phyloP scores from a whole-genome alignment of 2,113 vertebrate genomes.

The Eira barbara region DNA sequence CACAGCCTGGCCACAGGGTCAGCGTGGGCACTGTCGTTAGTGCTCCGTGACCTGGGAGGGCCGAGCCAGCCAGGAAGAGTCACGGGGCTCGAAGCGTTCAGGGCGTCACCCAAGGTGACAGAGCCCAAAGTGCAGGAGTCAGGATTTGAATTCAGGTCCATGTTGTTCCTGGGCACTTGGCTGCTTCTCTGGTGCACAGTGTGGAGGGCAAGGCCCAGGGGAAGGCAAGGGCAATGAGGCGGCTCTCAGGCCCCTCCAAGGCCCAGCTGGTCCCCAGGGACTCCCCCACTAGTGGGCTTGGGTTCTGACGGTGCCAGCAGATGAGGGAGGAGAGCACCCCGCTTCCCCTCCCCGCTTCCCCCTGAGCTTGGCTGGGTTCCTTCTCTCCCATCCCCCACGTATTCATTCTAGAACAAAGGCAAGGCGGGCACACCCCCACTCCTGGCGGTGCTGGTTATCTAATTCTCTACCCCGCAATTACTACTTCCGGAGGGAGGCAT shows the following conservation, averaged over 20 bases:
- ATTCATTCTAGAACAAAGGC: slow-evolving; percentile 58
- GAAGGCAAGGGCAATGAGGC: background rate
- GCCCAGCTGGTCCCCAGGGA: background rate
- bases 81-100: background rate
- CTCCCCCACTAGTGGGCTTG: accelerated
- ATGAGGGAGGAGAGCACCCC: background rate
- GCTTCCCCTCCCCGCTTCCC: background rate
- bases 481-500: slow-evolving; percentile 73
- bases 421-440: slow-evolving; percentile 57
- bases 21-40: accelerated
- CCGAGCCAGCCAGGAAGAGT: background rate
- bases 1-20: background rate
- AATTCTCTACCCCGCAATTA: slow-evolving; percentile 79
- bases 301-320: background rate
- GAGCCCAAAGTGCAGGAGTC: background rate
- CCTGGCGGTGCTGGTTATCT: slow-evolving; percentile 80
- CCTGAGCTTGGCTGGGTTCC: background rate
- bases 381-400: background rate
- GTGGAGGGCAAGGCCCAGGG: background rate
- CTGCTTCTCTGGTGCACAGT: background rate
- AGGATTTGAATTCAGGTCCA: background rate
- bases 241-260: background rate
- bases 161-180: background rate
- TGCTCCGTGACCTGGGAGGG: accelerated
- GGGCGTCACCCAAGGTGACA: background rate